Evolutionary conservation across 2,888 invertebrate species (phyloP).

Genomic region (Amiota mariae): DNA sequence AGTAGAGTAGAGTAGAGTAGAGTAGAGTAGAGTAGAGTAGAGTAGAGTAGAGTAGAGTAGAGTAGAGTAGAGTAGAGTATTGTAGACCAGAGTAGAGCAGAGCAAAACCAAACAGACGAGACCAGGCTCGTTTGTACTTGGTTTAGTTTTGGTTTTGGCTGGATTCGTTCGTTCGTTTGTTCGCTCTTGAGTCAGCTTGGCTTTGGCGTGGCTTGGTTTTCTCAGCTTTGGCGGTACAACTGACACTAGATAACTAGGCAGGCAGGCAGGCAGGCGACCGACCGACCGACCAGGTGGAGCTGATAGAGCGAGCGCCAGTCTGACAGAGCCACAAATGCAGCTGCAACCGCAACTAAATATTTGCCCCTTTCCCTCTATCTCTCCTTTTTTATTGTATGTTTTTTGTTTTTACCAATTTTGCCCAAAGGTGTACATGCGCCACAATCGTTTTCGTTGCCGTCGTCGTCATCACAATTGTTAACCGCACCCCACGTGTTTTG

Average conservation of each 20-base stretch:
- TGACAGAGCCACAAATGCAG: constrained; percentile 27
- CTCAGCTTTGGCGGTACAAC: constrained; percentile 7
- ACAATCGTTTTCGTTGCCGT: constrained; percentile 17
- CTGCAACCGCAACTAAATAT: constrained; percentile 32
- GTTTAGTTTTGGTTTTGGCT: constrained; percentile 13
- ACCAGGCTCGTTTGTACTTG: constrained; percentile 22
- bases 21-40: neutral
- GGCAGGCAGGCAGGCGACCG: neutral
- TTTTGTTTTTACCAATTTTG: constrained; percentile 20
- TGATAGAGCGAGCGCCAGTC: neutral
- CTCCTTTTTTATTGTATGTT: constrained; percentile 7
- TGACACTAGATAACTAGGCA: constrained; percentile 15
- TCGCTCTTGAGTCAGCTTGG: neutral
- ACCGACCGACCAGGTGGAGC: constrained; percentile 29
- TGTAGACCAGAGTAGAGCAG: neutral
- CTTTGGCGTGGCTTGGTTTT: neutral
- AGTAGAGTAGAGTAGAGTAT: neutral
- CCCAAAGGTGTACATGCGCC: constrained; percentile 40
- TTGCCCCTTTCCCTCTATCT: neutral
- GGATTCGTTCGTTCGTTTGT: neutral
- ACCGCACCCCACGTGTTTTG: constrained; percentile 63
- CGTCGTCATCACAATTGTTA: constrained; percentile 28
- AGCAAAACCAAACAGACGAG: constrained; percentile 7
- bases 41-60: neutral
- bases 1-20: neutral